phyloP scores from a whole-genome alignment of 2,888 invertebrate species.

The Lithophane leautieri region DNA sequence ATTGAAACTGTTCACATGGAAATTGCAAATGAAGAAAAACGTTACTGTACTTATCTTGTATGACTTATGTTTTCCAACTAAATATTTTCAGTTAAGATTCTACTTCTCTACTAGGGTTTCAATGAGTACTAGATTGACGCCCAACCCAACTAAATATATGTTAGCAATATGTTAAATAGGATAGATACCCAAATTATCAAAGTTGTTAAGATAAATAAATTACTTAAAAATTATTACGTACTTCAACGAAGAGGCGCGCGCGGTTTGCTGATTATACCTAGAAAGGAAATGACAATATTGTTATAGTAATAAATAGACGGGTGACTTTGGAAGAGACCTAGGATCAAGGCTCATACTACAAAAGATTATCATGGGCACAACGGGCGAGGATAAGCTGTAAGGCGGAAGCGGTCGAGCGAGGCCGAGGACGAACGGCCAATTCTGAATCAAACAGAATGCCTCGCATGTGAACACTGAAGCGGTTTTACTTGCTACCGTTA shows the following conservation, averaged over 20 bases:
- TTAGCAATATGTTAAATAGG: slow-evolving; percentile 50
- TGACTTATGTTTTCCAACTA: slow-evolving; percentile 1
- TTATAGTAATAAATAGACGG: slow-evolving; percentile 80
- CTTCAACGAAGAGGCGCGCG: slow-evolving; percentile 89
- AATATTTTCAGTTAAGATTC: slow-evolving; percentile 6
- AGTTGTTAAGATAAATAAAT: slow-evolving; percentile 72
- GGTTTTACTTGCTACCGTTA: slow-evolving; percentile 72
- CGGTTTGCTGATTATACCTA: slow-evolving; percentile 90
- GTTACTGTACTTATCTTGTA: slow-evolving; percentile 28
- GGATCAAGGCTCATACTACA: slow-evolving; percentile 86
- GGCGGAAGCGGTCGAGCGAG: slow-evolving; percentile 88
- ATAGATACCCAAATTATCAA: slow-evolving; percentile 43
- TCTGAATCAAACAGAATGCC: slow-evolving; percentile 82
- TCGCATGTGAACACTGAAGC: slow-evolving; percentile 74
- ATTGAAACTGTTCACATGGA: slow-evolving; percentile 69
- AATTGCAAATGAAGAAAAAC: slow-evolving; percentile 59
- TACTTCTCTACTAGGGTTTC: slow-evolving; percentile 6
- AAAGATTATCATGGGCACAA: slow-evolving; percentile 87
- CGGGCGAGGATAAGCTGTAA: slow-evolving; percentile 88
- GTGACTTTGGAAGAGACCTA: slow-evolving; percentile 83
- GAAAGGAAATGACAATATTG: slow-evolving; percentile 87
- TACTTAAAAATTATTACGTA: slow-evolving; percentile 83
- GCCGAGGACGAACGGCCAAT: slow-evolving; percentile 88
- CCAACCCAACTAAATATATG: slow-evolving; percentile 30
- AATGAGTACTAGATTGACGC: slow-evolving; percentile 15